Evolutionary conservation across 2,113 vertebrate genomes (phyloP), one percentile per base, ranked within the genome.

Genomic region (Apaloderma vittatum): DNA sequence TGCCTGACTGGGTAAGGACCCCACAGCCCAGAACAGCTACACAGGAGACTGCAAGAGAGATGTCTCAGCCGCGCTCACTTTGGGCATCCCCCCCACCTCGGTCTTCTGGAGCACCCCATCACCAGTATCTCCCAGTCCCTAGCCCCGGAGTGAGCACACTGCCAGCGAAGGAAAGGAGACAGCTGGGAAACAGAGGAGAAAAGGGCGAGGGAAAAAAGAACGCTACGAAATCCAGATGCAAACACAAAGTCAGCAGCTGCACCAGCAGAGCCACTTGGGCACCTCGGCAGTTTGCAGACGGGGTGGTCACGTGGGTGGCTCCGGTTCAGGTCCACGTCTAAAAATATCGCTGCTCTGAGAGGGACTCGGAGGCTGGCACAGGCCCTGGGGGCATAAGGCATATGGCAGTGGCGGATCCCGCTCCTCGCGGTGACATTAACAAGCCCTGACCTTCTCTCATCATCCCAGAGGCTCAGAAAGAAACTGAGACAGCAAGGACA

Each of bases 381-480:
- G 82, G 90, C 90, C 93, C 92, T 80, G 82, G 93, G 93, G 94
- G 94, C 94, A 96, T 16, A 78, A 76, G 58, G 96, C 96, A 95
- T 83, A 94, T 88, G 93, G 96, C 93, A 83, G 82, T 1, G 75
- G 88, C 6, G 0, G 85, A 82, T 88, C 82, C 82, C 58, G 88
- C 96, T 97, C 93, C 95, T 97, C 93, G 58, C 45, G 2, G 90
- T 95, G 96, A 97, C 82, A 80, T 88, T 97, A 96, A 97, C 96
- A 90, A 96, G 97, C 95, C 93, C 95, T 94, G 97, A 96, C 93
- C 97, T 95, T 92, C 94, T 96, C 96, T 96, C 88, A 40, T 95
- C 93, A 95, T 92, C 93, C 96, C 93, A 92, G 85, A 94, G 95
- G 93, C 96, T 96, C 82, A 6, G 82, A 63, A 61, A 88, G 96